Percentiles rank a stretch among this genome's conserved stretches.
Conservation (phyloP, 1,140 invertebrate genomes). For the Telenomus remus region DNA sequence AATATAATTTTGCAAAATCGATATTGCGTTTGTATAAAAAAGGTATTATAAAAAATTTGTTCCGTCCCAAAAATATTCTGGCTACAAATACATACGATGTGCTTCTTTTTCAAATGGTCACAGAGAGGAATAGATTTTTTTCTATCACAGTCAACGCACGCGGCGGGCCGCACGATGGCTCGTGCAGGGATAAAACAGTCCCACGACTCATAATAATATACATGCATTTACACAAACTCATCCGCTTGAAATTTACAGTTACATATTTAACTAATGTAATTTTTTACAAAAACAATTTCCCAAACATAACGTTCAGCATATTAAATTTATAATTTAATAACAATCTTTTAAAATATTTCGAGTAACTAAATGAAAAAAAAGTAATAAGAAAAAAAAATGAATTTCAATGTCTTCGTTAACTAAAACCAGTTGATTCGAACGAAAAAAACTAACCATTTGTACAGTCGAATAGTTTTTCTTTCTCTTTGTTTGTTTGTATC, state of each 20-base stretch:
- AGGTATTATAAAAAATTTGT: too few species aligned
- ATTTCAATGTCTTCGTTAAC: constrained; percentile 4
- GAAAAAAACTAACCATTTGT: background rate
- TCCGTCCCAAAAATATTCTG: background rate
- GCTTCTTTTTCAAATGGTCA: constrained; percentile 59
- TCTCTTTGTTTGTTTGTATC: background rate
- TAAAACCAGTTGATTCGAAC: constrained; percentile 26
- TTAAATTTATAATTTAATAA: constrained; percentile 55
- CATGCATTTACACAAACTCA: constrained; percentile 48
- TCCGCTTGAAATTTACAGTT: constrained; percentile 42
- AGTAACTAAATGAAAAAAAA: constrained; percentile 29
- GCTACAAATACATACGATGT: constrained; percentile 3
- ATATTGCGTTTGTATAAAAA: too few species aligned
- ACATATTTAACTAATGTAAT: constrained; percentile 23
- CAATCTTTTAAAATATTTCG: constrained; percentile 44
- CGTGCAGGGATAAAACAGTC: constrained; percentile 43
- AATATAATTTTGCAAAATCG: background rate
- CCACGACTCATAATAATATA: constrained; percentile 31
- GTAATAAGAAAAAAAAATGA: too few species aligned
- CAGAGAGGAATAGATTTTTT: constrained; percentile 60
- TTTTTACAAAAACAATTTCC: constrained; percentile 50
- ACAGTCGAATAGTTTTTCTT: background rate
- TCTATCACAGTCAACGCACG: constrained; percentile 72
- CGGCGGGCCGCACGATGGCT: constrained; percentile 61
- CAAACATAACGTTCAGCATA: constrained; percentile 52